These are phyloP conservation scores for Arvicanthis niloticus DNA, from an alignment of 2,113 vertebrate species.

Conservation along the genomic window DNA sequence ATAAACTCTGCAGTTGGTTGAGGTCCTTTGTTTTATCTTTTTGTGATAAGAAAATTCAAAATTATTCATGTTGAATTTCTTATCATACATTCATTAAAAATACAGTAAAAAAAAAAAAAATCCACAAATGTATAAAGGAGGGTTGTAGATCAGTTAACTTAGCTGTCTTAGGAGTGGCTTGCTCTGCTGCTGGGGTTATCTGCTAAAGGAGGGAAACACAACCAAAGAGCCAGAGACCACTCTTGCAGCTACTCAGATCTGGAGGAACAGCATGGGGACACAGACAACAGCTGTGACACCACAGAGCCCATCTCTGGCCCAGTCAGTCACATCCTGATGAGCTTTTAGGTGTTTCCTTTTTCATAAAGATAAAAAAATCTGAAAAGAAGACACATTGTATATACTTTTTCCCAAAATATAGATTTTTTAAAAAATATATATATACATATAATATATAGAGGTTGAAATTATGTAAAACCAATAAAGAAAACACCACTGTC, in stretches of 20 bases:
- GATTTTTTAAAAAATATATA: constrained; percentile 86
- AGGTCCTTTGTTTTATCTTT: constrained; percentile 76
- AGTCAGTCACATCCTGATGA: neutral
- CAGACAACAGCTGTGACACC: constrained; percentile 9
- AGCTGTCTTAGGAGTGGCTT: constrained; percentile 50
- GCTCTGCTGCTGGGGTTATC: constrained; percentile 19
- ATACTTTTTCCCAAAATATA: constrained; percentile 87
- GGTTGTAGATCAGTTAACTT: constrained; percentile 51
- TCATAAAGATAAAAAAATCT: constrained; percentile 75
- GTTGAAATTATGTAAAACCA: constrained; percentile 80
- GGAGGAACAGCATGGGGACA: constrained; percentile 42
- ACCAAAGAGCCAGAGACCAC: neutral
- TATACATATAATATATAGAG: constrained; percentile 84
- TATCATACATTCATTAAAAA: constrained; percentile 84
- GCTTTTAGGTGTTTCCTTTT: constrained; percentile 53
- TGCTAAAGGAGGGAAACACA: constrained; percentile 51
- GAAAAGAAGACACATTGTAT: constrained; percentile 66
- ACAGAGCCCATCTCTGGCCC: neutral
- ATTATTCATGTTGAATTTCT: constrained; percentile 79
- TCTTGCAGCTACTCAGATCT: constrained; percentile 47
- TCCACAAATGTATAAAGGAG: constrained; percentile 58
- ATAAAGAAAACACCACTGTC: constrained; percentile 69
- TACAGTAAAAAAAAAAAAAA: constrained; percentile 38
- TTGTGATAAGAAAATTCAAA: constrained; percentile 83
- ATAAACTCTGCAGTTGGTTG: constrained; percentile 66